phyloP scores from a whole-genome alignment of 2,113 vertebrate genomes.

The Pan paniscus region DNA sequence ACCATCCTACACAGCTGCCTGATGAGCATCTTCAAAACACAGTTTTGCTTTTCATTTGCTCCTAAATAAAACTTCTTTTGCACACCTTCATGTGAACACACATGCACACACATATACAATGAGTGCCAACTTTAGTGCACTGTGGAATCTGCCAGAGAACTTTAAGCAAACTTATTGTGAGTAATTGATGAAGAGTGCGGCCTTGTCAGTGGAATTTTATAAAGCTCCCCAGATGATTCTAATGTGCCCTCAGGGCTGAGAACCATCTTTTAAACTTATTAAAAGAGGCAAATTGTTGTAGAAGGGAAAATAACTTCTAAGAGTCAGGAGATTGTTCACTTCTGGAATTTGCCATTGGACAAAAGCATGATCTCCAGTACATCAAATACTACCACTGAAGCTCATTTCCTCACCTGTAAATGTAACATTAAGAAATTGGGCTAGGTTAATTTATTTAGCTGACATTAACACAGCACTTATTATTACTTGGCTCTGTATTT shows the following conservation, averaged over 20 bases:
- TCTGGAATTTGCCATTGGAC: background rate
- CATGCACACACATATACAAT: background rate
- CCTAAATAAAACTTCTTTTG: background rate
- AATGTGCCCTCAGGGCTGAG: background rate
- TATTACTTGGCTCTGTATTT: background rate
- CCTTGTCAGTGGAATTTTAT: background rate
- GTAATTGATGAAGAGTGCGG: background rate
- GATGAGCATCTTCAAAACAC: background rate
- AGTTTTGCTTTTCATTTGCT: background rate
- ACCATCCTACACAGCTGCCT: background rate
- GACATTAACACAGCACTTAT: background rate
- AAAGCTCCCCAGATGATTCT: background rate
- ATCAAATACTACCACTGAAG: constrained; percentile 23
- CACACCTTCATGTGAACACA: background rate
- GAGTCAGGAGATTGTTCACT: background rate
- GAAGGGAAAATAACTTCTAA: background rate
- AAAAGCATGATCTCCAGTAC: background rate
- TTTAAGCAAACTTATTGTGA: background rate
- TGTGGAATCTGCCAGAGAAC: background rate
- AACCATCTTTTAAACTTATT: background rate
- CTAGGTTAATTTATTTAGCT: background rate
- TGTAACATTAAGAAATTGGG: background rate
- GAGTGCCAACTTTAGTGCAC: background rate
- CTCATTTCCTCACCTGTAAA: background rate
- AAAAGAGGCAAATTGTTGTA: background rate